phyloP scores from a whole-genome alignment of 2,888 invertebrate genomes.

The Dendrolimus pini region DNA sequence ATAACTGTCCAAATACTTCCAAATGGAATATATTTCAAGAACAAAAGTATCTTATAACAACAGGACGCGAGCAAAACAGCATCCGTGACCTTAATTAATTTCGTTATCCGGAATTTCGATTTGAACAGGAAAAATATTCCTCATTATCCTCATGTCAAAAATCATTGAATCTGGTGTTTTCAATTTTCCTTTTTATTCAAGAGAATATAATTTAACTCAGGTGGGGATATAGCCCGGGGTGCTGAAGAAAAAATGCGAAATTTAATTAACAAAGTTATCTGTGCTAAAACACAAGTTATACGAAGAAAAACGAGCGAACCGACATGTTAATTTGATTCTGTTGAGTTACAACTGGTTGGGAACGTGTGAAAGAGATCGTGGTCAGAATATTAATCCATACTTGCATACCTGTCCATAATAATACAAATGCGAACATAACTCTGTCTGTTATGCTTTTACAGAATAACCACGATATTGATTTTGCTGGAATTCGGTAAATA shows the following conservation, averaged over 20 bases:
- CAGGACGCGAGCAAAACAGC: slow-evolving; percentile 4
- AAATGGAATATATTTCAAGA: neutral
- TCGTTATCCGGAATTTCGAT: neutral
- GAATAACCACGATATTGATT: too few species aligned
- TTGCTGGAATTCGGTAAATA: too few species aligned
- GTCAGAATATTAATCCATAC: slow-evolving; percentile 33
- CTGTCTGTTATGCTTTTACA: too few species aligned
- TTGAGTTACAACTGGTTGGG: slow-evolving; percentile 59
- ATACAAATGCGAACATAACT: too few species aligned
- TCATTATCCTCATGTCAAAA: neutral
- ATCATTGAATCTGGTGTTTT: neutral
- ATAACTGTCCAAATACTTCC: neutral
- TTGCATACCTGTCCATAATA: too few species aligned
- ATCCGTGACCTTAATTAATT: slow-evolving; percentile 5
- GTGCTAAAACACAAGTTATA: slow-evolving; percentile 69
- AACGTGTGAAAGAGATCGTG: slow-evolving; percentile 54
- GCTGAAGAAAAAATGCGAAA: slow-evolving; percentile 57
- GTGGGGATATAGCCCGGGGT: slow-evolving; percentile 24
- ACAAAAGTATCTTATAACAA: slow-evolving; percentile 6
- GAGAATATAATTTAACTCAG: slow-evolving; percentile 43
- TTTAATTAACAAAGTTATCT: slow-evolving; percentile 74
- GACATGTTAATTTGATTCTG: slow-evolving; percentile 70
- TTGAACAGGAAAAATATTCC: neutral
- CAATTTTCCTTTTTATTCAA: neutral
- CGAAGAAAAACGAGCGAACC: slow-evolving; percentile 67